Conservation (phyloP, 1,140 invertebrate species). For the Drosophila asahinai region DNA sequence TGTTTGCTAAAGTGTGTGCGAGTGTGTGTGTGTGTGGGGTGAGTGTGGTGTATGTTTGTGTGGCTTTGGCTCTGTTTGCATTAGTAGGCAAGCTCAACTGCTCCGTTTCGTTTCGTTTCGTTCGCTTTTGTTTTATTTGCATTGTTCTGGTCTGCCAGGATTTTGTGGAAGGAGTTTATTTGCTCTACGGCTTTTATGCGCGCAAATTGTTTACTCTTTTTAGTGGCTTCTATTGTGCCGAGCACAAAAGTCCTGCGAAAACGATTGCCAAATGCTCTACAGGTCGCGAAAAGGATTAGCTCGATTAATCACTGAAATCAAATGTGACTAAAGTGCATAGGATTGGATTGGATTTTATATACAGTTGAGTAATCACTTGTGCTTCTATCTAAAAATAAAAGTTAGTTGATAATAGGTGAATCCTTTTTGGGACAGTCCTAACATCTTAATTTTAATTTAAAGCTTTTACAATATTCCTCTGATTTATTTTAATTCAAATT, state of each 20-base stretch:
- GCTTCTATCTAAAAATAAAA: neutral
- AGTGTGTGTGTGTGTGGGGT: constrained; percentile 1
- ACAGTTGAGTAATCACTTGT: neutral
- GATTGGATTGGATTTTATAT: neutral
- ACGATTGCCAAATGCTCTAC: constrained; percentile 38
- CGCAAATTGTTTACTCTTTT: constrained; percentile 79
- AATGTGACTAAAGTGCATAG: neutral
- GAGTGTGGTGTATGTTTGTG: constrained; percentile 21
- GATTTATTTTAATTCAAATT: neutral
- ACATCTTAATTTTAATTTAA: no score
- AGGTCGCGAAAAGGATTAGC: constrained; percentile 3
- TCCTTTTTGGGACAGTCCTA: no score
- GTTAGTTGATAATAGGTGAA: neutral
- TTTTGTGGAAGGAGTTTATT: constrained; percentile 63
- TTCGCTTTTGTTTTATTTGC: constrained; percentile 74
- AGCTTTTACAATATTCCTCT: no score
- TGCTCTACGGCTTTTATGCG: constrained; percentile 67
- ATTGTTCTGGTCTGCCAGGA: constrained; percentile 60
- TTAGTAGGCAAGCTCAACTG: constrained; percentile 50
- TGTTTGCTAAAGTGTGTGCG: constrained; percentile 14
- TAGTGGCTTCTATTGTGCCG: constrained; percentile 72
- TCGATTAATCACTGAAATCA: neutral
- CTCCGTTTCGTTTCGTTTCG: constrained; percentile 40
- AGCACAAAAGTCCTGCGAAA: constrained; percentile 13
- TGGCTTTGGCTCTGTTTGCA: constrained; percentile 66